These are phyloP conservation scores for Vanessa atalanta DNA, from an alignment of 1,140 invertebrate species.

Conservation along the genomic window DNA sequence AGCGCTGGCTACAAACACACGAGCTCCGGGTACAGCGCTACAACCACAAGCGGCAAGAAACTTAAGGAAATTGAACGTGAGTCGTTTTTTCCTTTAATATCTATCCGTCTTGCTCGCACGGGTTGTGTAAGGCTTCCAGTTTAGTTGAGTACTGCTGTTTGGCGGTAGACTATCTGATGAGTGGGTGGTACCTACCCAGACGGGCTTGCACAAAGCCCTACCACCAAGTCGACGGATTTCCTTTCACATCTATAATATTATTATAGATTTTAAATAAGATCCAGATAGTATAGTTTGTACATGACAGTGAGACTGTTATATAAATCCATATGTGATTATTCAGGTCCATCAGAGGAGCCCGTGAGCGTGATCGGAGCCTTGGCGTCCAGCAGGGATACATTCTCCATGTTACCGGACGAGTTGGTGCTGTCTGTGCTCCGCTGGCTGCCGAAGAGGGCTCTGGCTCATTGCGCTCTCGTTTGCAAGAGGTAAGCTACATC, in stretches of 20 bases:
- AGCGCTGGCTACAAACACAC: slow-evolving; percentile 16
- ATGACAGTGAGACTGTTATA: too few species aligned
- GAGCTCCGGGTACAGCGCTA: slow-evolving; percentile 8
- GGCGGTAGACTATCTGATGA: too few species aligned
- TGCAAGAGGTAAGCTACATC: slow-evolving; percentile 82
- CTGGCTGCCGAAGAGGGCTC: slow-evolving; percentile 89
- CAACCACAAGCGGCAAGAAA: slow-evolving; percentile 25
- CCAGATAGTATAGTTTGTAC: too few species aligned
- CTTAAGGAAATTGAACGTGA: slow-evolving; percentile 5
- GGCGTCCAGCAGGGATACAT: slow-evolving; percentile 43
- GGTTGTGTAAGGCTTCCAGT: too few species aligned
- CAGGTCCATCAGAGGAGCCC: background rate
- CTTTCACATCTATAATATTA: too few species aligned
- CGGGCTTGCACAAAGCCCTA: too few species aligned
- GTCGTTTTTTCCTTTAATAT: background rate
- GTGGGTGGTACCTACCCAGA: too few species aligned
- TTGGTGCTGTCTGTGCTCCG: slow-evolving; percentile 90
- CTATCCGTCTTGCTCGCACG: too few species aligned
- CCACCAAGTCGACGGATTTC: too few species aligned
- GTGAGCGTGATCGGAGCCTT: background rate
- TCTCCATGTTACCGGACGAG: slow-evolving; percentile 85
- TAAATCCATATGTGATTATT: too few species aligned
- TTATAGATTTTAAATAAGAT: too few species aligned
- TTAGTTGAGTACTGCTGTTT: too few species aligned
- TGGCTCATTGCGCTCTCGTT: slow-evolving; percentile 86